phyloP scores from a whole-genome alignment of 2,888 invertebrate species.

The Zelleria hepariella region DNA sequence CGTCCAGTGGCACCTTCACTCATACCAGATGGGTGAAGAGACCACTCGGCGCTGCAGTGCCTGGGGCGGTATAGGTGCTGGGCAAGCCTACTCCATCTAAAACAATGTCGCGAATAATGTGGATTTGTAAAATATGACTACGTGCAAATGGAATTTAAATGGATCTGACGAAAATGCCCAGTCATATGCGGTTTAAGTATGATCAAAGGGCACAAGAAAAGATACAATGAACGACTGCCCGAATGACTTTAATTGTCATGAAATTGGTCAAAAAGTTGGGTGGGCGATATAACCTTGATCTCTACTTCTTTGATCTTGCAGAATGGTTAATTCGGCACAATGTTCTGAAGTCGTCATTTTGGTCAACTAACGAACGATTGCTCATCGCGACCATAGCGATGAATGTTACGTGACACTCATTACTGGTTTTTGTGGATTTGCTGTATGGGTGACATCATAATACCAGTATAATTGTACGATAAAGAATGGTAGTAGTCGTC shows the following conservation, averaged over 20 bases:
- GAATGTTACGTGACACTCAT: background rate
- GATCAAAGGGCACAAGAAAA: conserved; percentile 32
- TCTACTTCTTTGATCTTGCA: conserved; percentile 14
- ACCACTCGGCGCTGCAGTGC: too few relatives aligned
- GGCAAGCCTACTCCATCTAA: too few relatives aligned
- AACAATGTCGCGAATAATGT: too few relatives aligned
- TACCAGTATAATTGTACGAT: background rate
- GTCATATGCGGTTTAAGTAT: conserved; percentile 18
- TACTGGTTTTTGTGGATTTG: background rate
- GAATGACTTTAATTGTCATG: conserved; percentile 33
- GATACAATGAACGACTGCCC: conserved; percentile 25
- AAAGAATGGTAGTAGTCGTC: background rate
- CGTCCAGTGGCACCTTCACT: too few relatives aligned
- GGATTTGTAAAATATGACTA: background rate
- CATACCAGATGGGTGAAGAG: too few relatives aligned
- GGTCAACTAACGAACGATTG: background rate
- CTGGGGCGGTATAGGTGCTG: too few relatives aligned
- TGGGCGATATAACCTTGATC: conserved; percentile 48
- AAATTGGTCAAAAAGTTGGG: conserved; percentile 40
- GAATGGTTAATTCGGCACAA: background rate
- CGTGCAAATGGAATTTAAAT: too few relatives aligned
- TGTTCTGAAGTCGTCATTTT: background rate
- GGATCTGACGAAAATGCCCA: conserved; percentile 31
- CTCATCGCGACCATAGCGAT: background rate
- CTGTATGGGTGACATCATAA: conserved; percentile 3